Base-by-base conservation (phyloP, 1,140 invertebrate genomes). In the Habropoda laboriosa region DNA sequence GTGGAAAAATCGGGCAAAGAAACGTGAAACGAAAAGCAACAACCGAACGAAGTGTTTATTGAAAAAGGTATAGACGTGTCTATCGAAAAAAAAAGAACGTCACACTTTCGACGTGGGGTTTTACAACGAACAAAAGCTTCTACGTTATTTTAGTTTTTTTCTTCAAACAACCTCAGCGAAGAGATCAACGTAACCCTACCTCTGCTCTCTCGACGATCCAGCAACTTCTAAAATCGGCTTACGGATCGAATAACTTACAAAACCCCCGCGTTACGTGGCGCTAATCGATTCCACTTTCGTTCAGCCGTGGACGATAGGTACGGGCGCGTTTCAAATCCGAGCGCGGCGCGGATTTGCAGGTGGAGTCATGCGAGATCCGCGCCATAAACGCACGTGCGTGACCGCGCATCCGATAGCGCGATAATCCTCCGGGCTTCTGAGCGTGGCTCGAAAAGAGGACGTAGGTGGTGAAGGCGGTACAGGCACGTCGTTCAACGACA, bases 361-460 rank as follows among this genome's bases (percentile, higher is more conserved):
- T 89, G 86, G 83, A 89, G 88, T 85, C 80, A 82, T 86, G 75
- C 78, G 73, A 83, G 80, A 77, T 74, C 51, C 79, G 73, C 70
- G 68, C 67, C 80, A 73, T 79, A 87, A 80, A 74, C 67, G 78
- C 79, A 80, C 47, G 76, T 66, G 77, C 88, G 88, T 89, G 88
- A 89, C 88, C 81, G 55, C 49, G 86, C 87, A 89, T 85, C 79
- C 78, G 83, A 88, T 88, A 70, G 53, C 61, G 40, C 61, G 88
- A 89, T 89, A 88, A 89, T 87, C 85, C 78, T 47, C 40, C 51
- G 75, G 66, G 73, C 71, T 87, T 83, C 84, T 45, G 57, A 85
- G 60, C 64, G 67, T 24, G 57, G 60, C 79, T 73, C 78, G 75
- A 80, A 82, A 80, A 82, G 82, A 80, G 77, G n/a, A 79, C 70